Evolutionary conservation across 2,888 invertebrate genomes (phyloP).

Genomic region (Cryptus armator): DNA sequence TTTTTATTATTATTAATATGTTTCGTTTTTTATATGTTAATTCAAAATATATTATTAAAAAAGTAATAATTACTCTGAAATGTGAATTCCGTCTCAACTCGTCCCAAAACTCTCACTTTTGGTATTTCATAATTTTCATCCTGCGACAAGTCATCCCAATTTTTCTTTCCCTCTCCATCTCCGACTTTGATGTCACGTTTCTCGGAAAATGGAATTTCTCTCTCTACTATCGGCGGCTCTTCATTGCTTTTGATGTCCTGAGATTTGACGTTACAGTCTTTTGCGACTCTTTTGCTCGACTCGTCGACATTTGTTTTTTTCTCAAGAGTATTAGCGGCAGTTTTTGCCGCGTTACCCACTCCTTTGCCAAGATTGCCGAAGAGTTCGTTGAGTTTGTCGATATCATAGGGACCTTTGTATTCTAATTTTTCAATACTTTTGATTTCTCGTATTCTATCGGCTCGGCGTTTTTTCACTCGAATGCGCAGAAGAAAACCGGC

Average conservation of each 20-base stretch:
- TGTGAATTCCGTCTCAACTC: slow-evolving; percentile 87
- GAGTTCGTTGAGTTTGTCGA: slow-evolving; percentile 30
- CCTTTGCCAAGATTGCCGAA: slow-evolving; percentile 54
- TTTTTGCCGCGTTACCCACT: slow-evolving; percentile 13
- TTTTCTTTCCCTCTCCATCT: slow-evolving; percentile 46
- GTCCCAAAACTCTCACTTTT: slow-evolving; percentile 87
- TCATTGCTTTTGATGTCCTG: neutral
- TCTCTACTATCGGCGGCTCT: slow-evolving; percentile 27
- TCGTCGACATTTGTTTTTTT: neutral
- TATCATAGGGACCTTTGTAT: slow-evolving; percentile 53
- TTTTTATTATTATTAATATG: neutral
- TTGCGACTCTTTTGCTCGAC: slow-evolving; percentile 38
- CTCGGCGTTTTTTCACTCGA: slow-evolving; percentile 87
- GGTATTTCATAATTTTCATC: slow-evolving; percentile 81
- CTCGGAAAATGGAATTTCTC: slow-evolving; percentile 25
- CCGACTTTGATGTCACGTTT: slow-evolving; percentile 73
- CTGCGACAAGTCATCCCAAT: slow-evolving; percentile 79
- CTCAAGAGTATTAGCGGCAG: neutral
- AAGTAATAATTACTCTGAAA: slow-evolving; percentile 88
- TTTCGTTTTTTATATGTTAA: slow-evolving; percentile 21
- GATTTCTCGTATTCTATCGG: slow-evolving; percentile 55
- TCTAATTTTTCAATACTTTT: slow-evolving; percentile 43
- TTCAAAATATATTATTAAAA: neutral
- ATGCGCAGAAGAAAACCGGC: slow-evolving; percentile 92
- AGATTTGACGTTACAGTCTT: slow-evolving; percentile 37